These are phyloP conservation scores for Dipodomys ordii DNA, from an alignment of 2,113 vertebrate genomes.

Conservation along the genomic window DNA sequence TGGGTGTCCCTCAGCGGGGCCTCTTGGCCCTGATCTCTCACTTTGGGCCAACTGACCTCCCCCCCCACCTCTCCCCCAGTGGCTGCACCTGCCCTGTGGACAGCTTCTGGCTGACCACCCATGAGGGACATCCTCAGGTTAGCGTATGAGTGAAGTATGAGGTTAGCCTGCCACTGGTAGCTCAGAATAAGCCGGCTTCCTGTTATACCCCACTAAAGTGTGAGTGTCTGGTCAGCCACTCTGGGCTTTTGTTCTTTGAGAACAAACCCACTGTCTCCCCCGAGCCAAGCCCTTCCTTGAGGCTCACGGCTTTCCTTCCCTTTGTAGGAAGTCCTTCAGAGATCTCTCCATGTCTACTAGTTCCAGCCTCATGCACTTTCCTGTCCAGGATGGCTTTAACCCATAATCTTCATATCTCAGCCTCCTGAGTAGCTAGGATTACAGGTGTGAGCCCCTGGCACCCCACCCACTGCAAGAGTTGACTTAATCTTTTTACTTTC, in stretches of 20 bases:
- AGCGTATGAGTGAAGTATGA: background rate
- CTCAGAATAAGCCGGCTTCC: background rate
- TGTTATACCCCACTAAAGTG: background rate
- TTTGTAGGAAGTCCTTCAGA: background rate
- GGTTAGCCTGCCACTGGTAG: too few relatives aligned
- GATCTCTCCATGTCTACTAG: background rate
- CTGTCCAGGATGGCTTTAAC: too few relatives aligned
- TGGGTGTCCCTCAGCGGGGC: too few relatives aligned
- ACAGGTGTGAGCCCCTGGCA: too few relatives aligned
- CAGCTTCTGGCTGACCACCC: background rate
- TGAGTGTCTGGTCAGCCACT: background rate
- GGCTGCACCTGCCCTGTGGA: background rate
- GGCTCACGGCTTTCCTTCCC: background rate
- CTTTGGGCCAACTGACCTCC: too few relatives aligned
- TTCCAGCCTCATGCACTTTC: too few relatives aligned
- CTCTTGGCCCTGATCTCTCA: too few relatives aligned
- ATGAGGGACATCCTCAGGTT: background rate
- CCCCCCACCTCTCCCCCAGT: too few relatives aligned
- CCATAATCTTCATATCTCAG: too few relatives aligned
- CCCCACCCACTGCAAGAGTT: background rate
- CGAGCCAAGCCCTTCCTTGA: background rate
- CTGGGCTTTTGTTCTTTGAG: background rate
- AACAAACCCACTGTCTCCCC: background rate
- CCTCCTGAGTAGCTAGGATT: too few relatives aligned
- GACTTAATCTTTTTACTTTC: background rate